Evolutionary conservation across 92 coral and sea anemone species (phyloP).

Genomic region (Chrysogorgia sp.): DNA sequence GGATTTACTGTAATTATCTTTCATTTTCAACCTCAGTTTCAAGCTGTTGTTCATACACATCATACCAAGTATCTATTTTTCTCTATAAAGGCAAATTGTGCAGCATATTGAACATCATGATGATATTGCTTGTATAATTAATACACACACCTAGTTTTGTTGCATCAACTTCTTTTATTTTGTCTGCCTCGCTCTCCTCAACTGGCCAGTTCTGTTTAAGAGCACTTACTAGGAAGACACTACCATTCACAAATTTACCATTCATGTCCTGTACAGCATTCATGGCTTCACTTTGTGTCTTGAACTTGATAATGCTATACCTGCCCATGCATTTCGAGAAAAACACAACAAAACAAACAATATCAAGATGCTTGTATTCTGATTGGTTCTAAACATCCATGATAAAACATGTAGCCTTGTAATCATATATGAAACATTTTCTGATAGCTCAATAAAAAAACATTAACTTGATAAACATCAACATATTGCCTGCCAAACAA

Average conservation of each 20-base stretch:
- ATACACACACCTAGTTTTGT: neutral
- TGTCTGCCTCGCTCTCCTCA: neutral
- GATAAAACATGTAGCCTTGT: too few species aligned
- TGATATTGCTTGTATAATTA: too few species aligned
- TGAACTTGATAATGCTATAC: constrained; percentile 18
- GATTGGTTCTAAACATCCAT: too few species aligned
- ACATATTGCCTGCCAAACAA: too few species aligned
- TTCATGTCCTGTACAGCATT: neutral
- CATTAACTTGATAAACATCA: too few species aligned
- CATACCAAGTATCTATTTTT: too few species aligned
- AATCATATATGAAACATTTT: too few species aligned
- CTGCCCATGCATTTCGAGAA: neutral
- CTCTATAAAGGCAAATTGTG: too few species aligned
- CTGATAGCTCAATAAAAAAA: too few species aligned
- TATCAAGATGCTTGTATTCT: neutral
- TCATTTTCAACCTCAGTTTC: neutral
- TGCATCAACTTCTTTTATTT: neutral
- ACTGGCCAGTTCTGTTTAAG: neutral
- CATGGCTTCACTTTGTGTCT: neutral
- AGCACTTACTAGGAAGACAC: constrained; percentile 12
- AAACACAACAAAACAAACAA: neutral
- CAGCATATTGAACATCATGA: too few species aligned
- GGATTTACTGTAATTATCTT: too few species aligned
- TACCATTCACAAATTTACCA: constrained; percentile 17
- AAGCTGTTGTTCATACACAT: too few species aligned